phyloP scores from a whole-genome alignment of 1,140 invertebrate species.

The Nixonia krombeini region DNA sequence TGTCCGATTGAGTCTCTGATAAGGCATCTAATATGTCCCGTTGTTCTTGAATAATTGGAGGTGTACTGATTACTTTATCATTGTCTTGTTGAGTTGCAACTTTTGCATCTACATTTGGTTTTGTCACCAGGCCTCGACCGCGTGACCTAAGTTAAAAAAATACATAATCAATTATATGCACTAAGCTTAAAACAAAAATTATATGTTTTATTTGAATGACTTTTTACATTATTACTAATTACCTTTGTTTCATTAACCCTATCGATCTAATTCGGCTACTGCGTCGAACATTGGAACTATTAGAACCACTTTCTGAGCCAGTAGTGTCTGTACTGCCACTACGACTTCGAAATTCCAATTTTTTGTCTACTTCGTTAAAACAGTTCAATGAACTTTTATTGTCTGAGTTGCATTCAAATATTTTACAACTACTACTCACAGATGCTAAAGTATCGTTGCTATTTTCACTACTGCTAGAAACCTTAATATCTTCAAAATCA shows the following conservation, averaged over 20 bases:
- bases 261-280: conserved; percentile 70
- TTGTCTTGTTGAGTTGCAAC: conserved; percentile 48
- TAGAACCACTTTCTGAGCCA: conserved; percentile 67
- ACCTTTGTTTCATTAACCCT: conserved; percentile 66
- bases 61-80: conserved; percentile 50
- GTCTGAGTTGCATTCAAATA: conserved; percentile 52
- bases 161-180: too few relatives aligned
- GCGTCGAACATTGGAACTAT: conserved; percentile 66
- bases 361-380: conserved; percentile 58
- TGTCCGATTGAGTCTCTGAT: conserved; percentile 53
- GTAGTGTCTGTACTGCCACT: conserved; percentile 68
- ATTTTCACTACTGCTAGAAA: conserved; percentile 66
- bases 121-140: conserved; percentile 66
- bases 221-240: conserved; percentile 12
- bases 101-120: conserved; percentile 60
- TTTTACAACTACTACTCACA: conserved; percentile 49
- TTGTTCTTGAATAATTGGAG: conserved; percentile 38
- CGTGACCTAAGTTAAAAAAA: conserved; percentile 51
- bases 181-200: too few relatives aligned
- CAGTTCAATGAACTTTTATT: conserved; percentile 44
- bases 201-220: background rate
- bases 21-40: conserved; percentile 46
- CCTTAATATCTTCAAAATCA: conserved; percentile 63
- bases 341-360: conserved; percentile 58
- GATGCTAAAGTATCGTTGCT: conserved; percentile 67